A percentile compares a stretch with the other conserved stretches of the same genome.
These are phyloP conservation scores for Psococerastis gibbosa DNA, from an alignment of 2,888 invertebrate species.

Conservation along the genomic window DNA sequence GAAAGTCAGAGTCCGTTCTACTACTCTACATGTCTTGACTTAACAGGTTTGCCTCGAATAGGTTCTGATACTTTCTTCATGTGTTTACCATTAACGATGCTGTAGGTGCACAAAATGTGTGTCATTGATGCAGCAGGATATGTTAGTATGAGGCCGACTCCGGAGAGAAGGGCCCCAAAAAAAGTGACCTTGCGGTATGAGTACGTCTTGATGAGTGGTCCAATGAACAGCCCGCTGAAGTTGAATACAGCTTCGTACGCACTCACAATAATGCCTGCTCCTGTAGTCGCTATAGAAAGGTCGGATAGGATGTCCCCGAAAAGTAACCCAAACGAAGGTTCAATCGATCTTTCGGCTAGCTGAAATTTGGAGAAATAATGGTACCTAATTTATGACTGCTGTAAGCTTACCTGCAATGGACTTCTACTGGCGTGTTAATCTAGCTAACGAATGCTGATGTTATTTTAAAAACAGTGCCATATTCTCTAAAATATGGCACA, in stretches of 20 bases:
- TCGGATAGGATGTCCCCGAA: slow-evolving; percentile 42
- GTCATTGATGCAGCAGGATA: slow-evolving; percentile 31
- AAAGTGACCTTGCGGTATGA: slow-evolving; percentile 34
- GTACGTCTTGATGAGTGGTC: slow-evolving; percentile 39
- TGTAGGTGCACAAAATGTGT: slow-evolving; percentile 35
- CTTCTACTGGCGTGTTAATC: too few relatives aligned
- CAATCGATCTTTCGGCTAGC: slow-evolving; percentile 61
- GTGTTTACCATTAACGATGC: slow-evolving; percentile 30
- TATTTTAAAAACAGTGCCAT: too few relatives aligned
- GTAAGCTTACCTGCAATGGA: too few relatives aligned
- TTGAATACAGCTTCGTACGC: slow-evolving; percentile 43
- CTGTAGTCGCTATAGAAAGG: slow-evolving; percentile 43
- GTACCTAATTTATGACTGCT: slow-evolving; percentile 8
- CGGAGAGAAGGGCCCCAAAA: slow-evolving; percentile 32
- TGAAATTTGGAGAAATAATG: slow-evolving; percentile 27
- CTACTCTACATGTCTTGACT: too few relatives aligned
- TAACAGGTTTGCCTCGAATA: too few relatives aligned
- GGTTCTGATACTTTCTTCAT: too few relatives aligned
- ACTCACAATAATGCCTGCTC: slow-evolving; percentile 46
- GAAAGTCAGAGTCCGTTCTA: too few relatives aligned
- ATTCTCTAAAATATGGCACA: too few relatives aligned
- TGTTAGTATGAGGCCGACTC: slow-evolving; percentile 32
- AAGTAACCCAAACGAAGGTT: slow-evolving; percentile 54
- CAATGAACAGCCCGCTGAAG: slow-evolving; percentile 48
- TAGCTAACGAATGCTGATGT: too few relatives aligned